Evolutionary conservation across 2,113 vertebrate genomes (phyloP).

Genomic region (Aegypius monachus): DNA sequence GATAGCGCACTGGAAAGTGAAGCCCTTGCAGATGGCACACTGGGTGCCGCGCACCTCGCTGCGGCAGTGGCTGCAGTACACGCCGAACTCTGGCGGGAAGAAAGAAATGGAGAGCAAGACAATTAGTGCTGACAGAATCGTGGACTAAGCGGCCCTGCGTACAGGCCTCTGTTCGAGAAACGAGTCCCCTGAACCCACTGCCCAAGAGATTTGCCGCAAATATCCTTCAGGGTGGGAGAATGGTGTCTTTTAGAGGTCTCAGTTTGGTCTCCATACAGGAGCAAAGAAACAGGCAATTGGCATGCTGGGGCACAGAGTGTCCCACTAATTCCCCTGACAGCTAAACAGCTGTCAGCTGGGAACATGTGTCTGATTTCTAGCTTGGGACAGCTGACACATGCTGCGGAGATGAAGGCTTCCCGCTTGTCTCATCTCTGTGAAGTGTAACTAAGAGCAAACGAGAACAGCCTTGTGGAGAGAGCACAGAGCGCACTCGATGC

Average conservation of each 20-base stretch:
- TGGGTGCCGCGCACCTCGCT: slow-evolving; percentile 90
- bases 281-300: fast-evolving
- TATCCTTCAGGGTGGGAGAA: neutral
- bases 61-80: slow-evolving; percentile 96
- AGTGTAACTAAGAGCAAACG: neutral
- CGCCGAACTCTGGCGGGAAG: slow-evolving; percentile 84
- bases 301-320: neutral
- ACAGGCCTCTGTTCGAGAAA: fast-evolving
- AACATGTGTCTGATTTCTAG: neutral
- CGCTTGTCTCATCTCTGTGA: neutral
- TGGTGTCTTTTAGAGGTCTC: fast-evolving
- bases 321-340: neutral
- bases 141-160: fast-evolving
- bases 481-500: fast-evolving
- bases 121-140: fast-evolving
- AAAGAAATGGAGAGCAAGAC: fast-evolving
- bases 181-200: fast-evolving
- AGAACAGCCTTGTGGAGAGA: neutral
- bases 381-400: neutral
- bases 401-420: neutral
- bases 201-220: neutral
- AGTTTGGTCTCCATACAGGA: fast-evolving
- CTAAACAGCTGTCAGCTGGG: neutral
- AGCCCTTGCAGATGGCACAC: slow-evolving; percentile 92
- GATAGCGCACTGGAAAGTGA: slow-evolving; percentile 96